Evolutionary conservation across 2,113 vertebrate genomes (phyloP).

Genomic region (Pterocles burchelli): DNA sequence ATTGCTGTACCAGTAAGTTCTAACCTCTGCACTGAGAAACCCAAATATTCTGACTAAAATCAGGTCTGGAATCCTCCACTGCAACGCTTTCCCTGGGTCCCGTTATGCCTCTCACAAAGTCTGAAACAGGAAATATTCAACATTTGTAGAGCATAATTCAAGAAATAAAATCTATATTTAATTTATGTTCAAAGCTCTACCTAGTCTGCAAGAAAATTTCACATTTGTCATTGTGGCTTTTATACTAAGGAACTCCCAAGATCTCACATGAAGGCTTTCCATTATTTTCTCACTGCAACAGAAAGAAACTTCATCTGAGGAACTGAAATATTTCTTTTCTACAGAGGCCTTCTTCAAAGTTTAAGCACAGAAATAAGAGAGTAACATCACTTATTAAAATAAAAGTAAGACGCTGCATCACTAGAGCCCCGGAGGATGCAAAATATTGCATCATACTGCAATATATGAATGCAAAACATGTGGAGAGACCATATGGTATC

Average conservation of each 20-base stretch:
- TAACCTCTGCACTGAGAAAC: neutral
- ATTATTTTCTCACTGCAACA: neutral
- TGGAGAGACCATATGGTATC: conserved; percentile 13
- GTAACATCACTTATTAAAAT: neutral
- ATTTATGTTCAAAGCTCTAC: neutral
- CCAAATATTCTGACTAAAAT: conserved; percentile 1
- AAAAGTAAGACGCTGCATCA: neutral
- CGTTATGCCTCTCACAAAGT: neutral
- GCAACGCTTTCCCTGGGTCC: neutral
- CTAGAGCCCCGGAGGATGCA: conserved; percentile 22
- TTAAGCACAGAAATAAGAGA: neutral
- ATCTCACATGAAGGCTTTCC: neutral
- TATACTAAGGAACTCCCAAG: neutral
- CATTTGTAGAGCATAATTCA: neutral
- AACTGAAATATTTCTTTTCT: neutral
- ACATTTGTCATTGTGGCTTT: neutral
- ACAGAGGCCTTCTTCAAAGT: neutral
- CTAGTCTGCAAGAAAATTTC: neutral
- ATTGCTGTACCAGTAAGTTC: neutral
- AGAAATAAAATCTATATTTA: neutral
- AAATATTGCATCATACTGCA: conserved; percentile 72
- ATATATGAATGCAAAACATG: neutral
- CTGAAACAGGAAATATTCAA: accelerated
- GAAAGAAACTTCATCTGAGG: neutral
- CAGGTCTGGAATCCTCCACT: neutral